Percentiles rank a stretch among this genome's conserved stretches.
phyloP scores from a whole-genome alignment of 2,113 vertebrate species.

The Oenanthe oenanthe region DNA sequence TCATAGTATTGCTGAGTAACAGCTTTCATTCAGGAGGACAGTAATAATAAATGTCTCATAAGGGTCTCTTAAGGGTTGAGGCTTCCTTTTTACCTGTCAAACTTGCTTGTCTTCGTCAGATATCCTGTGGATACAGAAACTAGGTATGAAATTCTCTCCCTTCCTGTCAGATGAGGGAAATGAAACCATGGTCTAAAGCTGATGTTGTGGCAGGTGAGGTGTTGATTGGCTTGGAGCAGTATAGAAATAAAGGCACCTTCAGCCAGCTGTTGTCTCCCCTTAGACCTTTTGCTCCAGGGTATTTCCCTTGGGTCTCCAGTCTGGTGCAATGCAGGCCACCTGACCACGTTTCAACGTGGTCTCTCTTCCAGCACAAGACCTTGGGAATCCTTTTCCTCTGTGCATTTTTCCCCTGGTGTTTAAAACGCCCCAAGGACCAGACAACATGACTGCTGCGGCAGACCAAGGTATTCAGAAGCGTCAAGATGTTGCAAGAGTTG shows the following conservation, averaged over 20 bases:
- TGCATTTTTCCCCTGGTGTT: background rate
- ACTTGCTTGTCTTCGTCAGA: background rate
- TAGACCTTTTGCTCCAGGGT: background rate
- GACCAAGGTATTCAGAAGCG: background rate
- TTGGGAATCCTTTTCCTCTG: background rate
- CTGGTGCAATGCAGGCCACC: background rate
- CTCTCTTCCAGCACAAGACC: background rate
- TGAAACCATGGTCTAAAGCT: background rate
- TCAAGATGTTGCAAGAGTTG: constrained; percentile 33
- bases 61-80: background rate
- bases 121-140: background rate
- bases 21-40: background rate
- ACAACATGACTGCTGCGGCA: background rate
- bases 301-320: background rate
- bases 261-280: background rate
- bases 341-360: background rate
- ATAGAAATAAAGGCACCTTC: background rate
- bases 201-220: background rate
- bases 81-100: background rate
- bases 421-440: background rate
- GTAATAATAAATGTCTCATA: background rate
- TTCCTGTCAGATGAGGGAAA: background rate
- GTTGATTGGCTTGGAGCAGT: background rate
- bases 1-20: background rate
- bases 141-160: background rate